phyloP scores from a whole-genome alignment of 2,797 vertebrate species.

The Phyllotis vaccarum region DNA sequence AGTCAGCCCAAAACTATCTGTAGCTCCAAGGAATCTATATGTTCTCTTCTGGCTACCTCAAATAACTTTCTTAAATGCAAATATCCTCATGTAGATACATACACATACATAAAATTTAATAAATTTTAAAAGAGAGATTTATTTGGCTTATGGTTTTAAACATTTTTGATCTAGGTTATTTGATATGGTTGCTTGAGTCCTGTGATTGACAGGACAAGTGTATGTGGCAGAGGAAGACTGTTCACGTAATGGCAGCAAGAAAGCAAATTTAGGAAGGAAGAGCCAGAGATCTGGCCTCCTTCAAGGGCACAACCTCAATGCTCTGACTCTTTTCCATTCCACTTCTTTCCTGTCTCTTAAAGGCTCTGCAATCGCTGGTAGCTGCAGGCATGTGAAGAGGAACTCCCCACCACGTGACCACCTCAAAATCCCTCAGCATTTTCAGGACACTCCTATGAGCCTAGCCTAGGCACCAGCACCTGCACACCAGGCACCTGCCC shows the following conservation, averaged over 20 bases:
- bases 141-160: neutral
- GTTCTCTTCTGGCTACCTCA: neutral
- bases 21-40: neutral
- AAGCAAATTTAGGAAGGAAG: neutral
- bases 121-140: neutral
- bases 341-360: neutral
- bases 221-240: neutral
- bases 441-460: neutral
- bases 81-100: neutral
- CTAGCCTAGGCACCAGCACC: neutral
- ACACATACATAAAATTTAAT: neutral
- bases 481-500: neutral
- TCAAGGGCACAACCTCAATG: neutral
- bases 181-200: neutral
- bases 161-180: neutral
- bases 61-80: too few species aligned
- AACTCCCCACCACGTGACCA: neutral
- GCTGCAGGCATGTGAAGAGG: neutral
- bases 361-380: neutral
- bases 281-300: too few species aligned
- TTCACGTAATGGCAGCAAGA: neutral
- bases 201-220: too few species aligned
- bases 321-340: neutral
- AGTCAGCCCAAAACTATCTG: neutral
- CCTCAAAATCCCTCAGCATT: neutral